Evolutionary conservation across 2,113 vertebrate genomes (phyloP), one percentile per base, ranked within the genome.

Genomic region (Halcyon senegalensis): DNA sequence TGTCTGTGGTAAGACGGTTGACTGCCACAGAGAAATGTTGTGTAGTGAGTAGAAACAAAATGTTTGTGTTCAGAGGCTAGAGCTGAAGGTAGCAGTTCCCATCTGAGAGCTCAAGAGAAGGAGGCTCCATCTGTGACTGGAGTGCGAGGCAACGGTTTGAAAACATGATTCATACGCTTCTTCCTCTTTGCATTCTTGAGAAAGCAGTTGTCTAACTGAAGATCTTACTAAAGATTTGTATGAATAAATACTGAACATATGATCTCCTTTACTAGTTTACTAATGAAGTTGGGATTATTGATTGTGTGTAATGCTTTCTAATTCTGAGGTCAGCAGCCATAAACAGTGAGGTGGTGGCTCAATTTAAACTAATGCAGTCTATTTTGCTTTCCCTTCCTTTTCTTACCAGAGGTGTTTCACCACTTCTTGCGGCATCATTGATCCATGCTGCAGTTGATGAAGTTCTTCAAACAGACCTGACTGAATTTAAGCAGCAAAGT

Each of bases 391-490:
- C 48, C 13, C 25, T 94, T 90, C 59, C 28, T 90, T 91, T 76
- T 92, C 59, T 89, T 67, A 48, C 66, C 91, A 99, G 99, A 95
- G 96, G 96, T n/a, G 96, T 98, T 67, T 97, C 98, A 5, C 81
- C 97, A 16, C 94, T 95, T 82, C 95, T 99, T 88, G 67, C 96
- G 58, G 97, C 98, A 27, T 95, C 97, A 0, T 68, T 99, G 96
- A 98, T 98, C 93, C 97, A 98, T 30, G 93, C 98, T 56, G 98
- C 98, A 1, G 67, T 98, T 67, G 78, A 97, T 30, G 97, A 98
- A 90, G 93, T 99, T 55, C 98, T 98, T 67, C 98, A 97, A 83
- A 92, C 66, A 35, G 98, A 99, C 94, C 97, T 99, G 76, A 97
- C 96, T 77, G 95, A 98, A 83, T 98, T 98, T 95, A 92, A 98